A percentile compares a stretch with the other conserved stretches of the same genome.
Evolutionary conservation across 2,113 vertebrate genomes (phyloP).

Genomic region (human (Homo sapiens)): GRCh38 chr17:10835001-10835500

Average conservation of each 20-base stretch:
- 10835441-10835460: not conserved
- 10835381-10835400: not conserved
- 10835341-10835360: not conserved
- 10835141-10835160: not conserved
- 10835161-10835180: not conserved
- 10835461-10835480: not conserved
- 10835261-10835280: fast-evolving
- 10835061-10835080: no score
- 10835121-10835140: not conserved
- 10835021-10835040: not conserved
- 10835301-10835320: fast-evolving
- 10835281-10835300: not conserved
- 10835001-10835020: not conserved
- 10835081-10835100: not conserved
- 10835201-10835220: not conserved
- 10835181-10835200: not conserved
- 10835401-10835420: not conserved
- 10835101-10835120: not conserved
- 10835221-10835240: fast-evolving
- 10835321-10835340: not conserved
- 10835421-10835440: not conserved
- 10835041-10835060: not conserved
- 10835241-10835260: not conserved
- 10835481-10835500: not conserved
- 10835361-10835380: no score